Conservation (phyloP, 2,113 vertebrate genomes). For the Capra hircus region DNA sequence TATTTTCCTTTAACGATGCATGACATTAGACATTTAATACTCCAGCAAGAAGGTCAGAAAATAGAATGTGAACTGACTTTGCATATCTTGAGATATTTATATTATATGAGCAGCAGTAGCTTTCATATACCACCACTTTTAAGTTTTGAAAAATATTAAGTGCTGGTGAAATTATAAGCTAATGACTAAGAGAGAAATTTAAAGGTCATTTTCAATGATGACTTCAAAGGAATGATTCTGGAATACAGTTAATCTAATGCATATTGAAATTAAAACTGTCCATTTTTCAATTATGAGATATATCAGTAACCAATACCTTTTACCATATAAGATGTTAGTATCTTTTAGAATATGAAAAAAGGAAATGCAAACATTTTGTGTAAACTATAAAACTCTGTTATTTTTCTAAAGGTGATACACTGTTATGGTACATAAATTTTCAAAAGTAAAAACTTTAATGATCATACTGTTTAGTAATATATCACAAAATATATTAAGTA, state of each 20-base stretch:
- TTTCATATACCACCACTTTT: neutral
- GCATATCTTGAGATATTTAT: neutral
- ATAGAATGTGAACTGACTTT: neutral
- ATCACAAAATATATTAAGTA: neutral
- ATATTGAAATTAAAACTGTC: neutral
- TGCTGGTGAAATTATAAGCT: neutral
- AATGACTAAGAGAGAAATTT: neutral
- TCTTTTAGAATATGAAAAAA: neutral
- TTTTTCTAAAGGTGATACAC: neutral
- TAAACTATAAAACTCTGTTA: neutral
- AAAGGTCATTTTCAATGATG: neutral
- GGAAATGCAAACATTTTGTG: neutral
- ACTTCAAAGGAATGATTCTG: neutral
- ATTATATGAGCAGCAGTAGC: accelerated
- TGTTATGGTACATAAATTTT: neutral
- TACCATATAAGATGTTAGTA: neutral
- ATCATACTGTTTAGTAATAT: neutral
- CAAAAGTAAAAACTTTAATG: neutral
- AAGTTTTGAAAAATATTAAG: neutral
- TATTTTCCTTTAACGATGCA: neutral
- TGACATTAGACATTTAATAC: neutral
- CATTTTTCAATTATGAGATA: neutral
- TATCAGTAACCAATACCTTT: neutral
- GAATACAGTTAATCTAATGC: neutral
- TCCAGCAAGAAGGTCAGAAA: neutral